A percentile compares a stretch with the other conserved stretches of the same genome.
Evolutionary conservation across 2,797 vertebrate species (phyloP).

Genomic region (Muscicapa striata): DNA sequence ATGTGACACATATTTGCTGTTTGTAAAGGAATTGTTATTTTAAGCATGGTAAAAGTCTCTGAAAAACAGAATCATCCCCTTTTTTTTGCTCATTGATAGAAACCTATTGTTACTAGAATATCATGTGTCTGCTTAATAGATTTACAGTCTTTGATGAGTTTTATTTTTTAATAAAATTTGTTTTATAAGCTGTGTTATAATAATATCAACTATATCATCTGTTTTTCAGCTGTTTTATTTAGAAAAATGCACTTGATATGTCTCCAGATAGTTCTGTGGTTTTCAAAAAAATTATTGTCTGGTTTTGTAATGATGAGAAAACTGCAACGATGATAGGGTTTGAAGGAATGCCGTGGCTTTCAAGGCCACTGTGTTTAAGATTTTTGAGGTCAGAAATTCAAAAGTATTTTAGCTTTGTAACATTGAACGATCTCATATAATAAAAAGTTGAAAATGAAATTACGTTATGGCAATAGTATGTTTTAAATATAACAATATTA

Average conservation of each 20-base stretch:
- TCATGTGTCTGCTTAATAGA: not conserved
- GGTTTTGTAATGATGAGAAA: slow-evolving; percentile 52
- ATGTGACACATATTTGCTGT: not conserved
- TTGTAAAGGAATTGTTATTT: not conserved
- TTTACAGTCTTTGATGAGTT: not conserved
- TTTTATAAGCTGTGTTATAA: slow-evolving; percentile 52
- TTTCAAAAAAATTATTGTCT: slow-evolving; percentile 44
- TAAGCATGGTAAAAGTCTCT: not conserved
- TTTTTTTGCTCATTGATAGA: not conserved
- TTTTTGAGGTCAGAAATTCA: slow-evolving; percentile 52
- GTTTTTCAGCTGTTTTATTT: slow-evolving; percentile 58
- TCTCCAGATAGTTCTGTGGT: slow-evolving; percentile 52
- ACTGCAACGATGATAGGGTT: slow-evolving; percentile 5
- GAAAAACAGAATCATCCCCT: not conserved
- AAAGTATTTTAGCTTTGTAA: slow-evolving; percentile 23
- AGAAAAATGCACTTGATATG: slow-evolving; percentile 47
- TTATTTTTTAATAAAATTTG: slow-evolving; percentile 13
- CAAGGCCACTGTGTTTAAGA: slow-evolving; percentile 9
- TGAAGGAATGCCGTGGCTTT: slow-evolving; percentile 37
- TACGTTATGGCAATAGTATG: not conserved
- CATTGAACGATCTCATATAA: not conserved
- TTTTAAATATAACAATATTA: not conserved
- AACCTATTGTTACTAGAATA: not conserved
- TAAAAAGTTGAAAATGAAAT: not conserved
- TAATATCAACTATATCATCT: slow-evolving; percentile 45